Conservation (phyloP, 37 sponge, comb jelly and placozoan genomes). For the Geodia barretti region DNA sequence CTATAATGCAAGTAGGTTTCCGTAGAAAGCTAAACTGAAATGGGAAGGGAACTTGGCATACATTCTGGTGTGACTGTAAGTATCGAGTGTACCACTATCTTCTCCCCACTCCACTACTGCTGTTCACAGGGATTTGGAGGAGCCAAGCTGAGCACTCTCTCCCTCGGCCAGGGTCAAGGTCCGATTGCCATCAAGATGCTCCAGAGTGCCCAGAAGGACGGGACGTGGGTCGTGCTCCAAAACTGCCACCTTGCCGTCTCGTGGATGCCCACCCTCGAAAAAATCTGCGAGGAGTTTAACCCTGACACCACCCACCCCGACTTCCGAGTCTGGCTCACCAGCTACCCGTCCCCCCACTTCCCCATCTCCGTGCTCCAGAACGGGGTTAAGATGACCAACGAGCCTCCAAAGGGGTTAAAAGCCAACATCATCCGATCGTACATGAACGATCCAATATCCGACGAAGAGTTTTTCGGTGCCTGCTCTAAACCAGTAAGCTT, state of each 20-base stretch:
- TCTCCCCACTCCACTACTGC: neutral
- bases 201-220: constrained; percentile 94
- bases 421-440: constrained; percentile 97
- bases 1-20: too few species aligned
- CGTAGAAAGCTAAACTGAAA: too few species aligned
- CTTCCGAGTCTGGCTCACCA: constrained; percentile 97
- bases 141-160: constrained; percentile 89
- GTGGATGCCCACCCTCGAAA: constrained; percentile 99
- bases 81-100: neutral
- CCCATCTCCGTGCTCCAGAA: constrained; percentile 98
- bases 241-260: constrained; percentile 99
- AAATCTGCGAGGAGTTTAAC: constrained; percentile 94
- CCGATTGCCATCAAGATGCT: constrained; percentile 98
- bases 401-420: constrained; percentile 98
- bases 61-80: too few species aligned
- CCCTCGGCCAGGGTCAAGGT: constrained; percentile 98
- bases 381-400: constrained; percentile 99
- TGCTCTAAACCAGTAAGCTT: constrained; percentile 80
- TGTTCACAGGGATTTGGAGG: constrained; percentile 97
- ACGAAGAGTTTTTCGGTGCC: constrained; percentile 90
- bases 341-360: constrained; percentile 96
- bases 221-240: constrained; percentile 98
- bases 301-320: constrained; percentile 97
- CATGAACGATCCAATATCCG: constrained; percentile 92
- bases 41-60: too few species aligned